Base-by-base conservation (phyloP, 2,113 vertebrate species). In the Podiceps cristatus region DNA sequence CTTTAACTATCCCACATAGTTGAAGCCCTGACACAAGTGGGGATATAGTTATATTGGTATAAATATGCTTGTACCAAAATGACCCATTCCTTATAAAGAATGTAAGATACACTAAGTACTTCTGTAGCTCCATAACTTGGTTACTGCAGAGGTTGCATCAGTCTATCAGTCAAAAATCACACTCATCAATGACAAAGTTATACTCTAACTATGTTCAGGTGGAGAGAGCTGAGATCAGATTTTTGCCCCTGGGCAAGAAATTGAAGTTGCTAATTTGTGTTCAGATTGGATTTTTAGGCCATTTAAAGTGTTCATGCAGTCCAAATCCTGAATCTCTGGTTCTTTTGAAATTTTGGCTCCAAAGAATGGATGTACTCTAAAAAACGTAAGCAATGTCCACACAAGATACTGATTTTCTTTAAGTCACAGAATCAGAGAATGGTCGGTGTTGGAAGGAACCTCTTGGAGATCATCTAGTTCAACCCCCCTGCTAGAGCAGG, bases 111-210 rank as follows among this genome's bases (percentile, higher is more conserved):
- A 58, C 5, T 4, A 11, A 68, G 4, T 47, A 18, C 9, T 68
- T 62, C 31, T 42, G 10, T 33, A 77, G 13, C 8, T 53, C 29
- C 10, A 8, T 35, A 73, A 58, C 3, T 59, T 83, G 7, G 5
- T 18, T 47, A 0, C 35, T 68, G n/a, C 8, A 56, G 10, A 2
- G 19, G 0, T 1, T 76, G 5, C 13, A 69, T 33, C 19, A 49
- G 72, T 84, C 11, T 56, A 5, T 68, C 0, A 2, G 13, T 59
- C n/a, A 78, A 85, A 78, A 67, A 40, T 37, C 10, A 29, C 13
- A 12, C 10, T 88, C 10, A n/a, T 13, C 35, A 50, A 47, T 59
- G 15, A n/a, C 12, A 58, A 82, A 29, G 8, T 55, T 72, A 12
- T 23, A 58, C 1, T 71, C 24, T 47, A 87, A 1, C 3, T 16